A percentile compares a stretch with the other conserved stretches of the same genome.
Conservation (phyloP, 2,888 invertebrate genomes). For the Papilio protenor region DNA sequence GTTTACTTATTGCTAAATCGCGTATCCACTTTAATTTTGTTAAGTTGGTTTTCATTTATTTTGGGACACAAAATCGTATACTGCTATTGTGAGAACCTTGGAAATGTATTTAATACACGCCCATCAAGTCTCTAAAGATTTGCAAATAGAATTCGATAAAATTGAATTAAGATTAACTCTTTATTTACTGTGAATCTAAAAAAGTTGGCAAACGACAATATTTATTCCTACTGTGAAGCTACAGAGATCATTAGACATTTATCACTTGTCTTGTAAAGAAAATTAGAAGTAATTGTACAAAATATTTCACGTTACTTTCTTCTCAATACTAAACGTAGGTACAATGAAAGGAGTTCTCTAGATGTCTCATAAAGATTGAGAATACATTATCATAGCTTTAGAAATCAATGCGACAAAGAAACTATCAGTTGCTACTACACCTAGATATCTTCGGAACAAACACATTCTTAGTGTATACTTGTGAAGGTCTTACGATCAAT, state of each 20-base stretch:
- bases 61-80: slow-evolving; percentile 67
- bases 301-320: too few relatives aligned
- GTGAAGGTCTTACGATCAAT: slow-evolving; percentile 59
- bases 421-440: slow-evolving; percentile 29
- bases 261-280: not conserved
- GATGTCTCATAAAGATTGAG: not conserved
- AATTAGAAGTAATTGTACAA: not conserved
- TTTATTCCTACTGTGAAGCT: not conserved
- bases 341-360: not conserved
- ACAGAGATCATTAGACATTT: not conserved
- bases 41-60: slow-evolving; percentile 71
- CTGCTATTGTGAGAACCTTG: slow-evolving; percentile 55
- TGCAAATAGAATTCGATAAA: slow-evolving; percentile 32
- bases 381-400: slow-evolving; percentile 20
- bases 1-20: slow-evolving; percentile 51
- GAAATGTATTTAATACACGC: slow-evolving; percentile 44
- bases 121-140: slow-evolving; percentile 19
- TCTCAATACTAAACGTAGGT: not conserved
- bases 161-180: not conserved
- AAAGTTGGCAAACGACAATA: not conserved
- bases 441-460: slow-evolving; percentile 45
- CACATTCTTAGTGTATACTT: slow-evolving; percentile 54
- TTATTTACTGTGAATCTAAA: not conserved
- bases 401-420: slow-evolving; percentile 28
- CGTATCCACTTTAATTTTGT: slow-evolving; percentile 64